phyloP scores from a whole-genome alignment of 2,888 invertebrate genomes.

The Mimumesa dahlbomi region DNA sequence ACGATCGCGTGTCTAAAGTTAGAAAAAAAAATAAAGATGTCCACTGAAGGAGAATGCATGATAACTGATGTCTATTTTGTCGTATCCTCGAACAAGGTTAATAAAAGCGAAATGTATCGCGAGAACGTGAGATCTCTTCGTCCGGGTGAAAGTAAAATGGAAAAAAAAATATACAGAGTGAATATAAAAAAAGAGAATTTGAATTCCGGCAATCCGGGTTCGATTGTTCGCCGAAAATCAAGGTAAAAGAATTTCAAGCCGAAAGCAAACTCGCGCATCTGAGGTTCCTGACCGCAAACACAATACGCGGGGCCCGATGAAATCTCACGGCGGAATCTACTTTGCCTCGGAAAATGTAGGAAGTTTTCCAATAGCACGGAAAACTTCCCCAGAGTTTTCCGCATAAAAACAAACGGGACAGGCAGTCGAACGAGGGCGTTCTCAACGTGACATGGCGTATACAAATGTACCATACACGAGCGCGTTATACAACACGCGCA shows the following conservation, averaged over 20 bases:
- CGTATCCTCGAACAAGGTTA: no score
- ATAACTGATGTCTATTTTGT: no score
- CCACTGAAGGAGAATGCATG: no score
- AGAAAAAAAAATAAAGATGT: no score
- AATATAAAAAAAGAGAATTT: no score
- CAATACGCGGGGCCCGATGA: constrained; percentile 13
- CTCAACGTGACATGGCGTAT: constrained; percentile 13
- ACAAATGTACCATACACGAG: background rate
- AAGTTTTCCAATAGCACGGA: constrained; percentile 38
- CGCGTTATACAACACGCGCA: constrained; percentile 4
- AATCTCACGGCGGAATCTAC: constrained; percentile 28
- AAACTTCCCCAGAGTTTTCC: constrained; percentile 23
- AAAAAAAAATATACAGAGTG: no score
- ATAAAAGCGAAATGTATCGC: no score
- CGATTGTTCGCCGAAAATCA: constrained; percentile 1
- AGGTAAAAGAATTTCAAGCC: background rate
- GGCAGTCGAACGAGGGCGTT: constrained; percentile 11
- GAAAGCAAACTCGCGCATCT: background rate
- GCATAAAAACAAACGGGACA: constrained; percentile 34
- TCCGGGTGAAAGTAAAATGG: no score
- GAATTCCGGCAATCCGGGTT: background rate
- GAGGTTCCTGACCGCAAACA: constrained; percentile 24
- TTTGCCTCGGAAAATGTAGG: constrained; percentile 24
- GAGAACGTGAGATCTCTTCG: no score
- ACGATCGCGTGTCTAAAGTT: no score